Base-by-base conservation (phyloP, 2,113 vertebrate genomes). In the Fukomys damarensis region DNA sequence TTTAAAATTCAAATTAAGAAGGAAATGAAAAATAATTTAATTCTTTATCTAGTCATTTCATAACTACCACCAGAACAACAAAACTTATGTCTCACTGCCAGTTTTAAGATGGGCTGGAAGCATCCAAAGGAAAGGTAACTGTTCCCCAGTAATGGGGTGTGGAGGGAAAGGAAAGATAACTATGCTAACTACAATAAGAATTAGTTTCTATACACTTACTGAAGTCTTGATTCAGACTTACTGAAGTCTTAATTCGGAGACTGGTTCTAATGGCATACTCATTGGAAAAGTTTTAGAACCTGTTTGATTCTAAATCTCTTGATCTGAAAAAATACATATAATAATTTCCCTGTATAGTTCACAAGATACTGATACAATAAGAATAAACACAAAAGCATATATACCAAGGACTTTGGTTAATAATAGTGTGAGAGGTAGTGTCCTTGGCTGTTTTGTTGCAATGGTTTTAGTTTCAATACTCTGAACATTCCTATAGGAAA, bases 1-100 rank as follows among this genome's bases (percentile, higher is more conserved):
- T 76, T 65, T 93, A 89, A 95, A 74, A 49, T 89, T 93, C n/a
- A 91, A 82, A 59, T 89, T 80, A 89, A 89, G 28, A 90, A 86
- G 26, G 38, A 87, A 68, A 77, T 24, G 41, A 86, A 79, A 41
- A 80, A 61, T 80, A 43, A 77, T 65, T 43, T 70, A 79, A 59
- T 12, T 87, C 6, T 81, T 90, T 76, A n/a, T 6, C 4, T 46
- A 87, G 56, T 63, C 22, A 94, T 90, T 96, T 92, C 38, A 46
- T 63, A 90, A 90, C 59, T 85, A 65, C 56, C 58, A 76, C 54
- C 74, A 77, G 74, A 43, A 43, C 38, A 87, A 74, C n/a, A 90
- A 74, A 87, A 91, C 1, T 83, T 65, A 32, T 41, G 8, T 76
- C 2, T 76, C 35, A 81, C 13, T 89, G 54, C 10, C 74, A 66